phyloP scores from a whole-genome alignment of 2,888 invertebrate species.

The Standfussiana lucernea region DNA sequence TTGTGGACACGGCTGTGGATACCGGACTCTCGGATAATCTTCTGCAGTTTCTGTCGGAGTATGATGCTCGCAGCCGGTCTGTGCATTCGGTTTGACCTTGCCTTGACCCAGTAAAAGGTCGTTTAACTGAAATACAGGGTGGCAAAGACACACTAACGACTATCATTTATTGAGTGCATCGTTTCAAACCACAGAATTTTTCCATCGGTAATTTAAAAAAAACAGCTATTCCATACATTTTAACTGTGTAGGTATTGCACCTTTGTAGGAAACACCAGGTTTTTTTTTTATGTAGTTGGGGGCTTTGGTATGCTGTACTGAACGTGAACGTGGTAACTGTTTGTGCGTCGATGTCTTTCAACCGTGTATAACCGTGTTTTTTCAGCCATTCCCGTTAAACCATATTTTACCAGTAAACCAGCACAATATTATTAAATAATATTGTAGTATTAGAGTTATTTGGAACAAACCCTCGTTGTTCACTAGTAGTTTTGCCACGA shows the following conservation, averaged over 20 bases:
- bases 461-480: constrained; percentile 82
- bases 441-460: constrained; percentile 75
- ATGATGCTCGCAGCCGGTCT: neutral
- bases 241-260: no score
- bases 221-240: no score
- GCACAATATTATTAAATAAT: constrained; percentile 65
- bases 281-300: no score
- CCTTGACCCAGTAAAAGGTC: neutral
- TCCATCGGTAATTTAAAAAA: no score
- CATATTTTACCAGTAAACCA: constrained; percentile 63
- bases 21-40: neutral
- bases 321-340: no score
- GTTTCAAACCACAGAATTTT: no score
- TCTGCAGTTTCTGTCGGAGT: neutral
- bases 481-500: constrained; percentile 68
- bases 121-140: neutral
- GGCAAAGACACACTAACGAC: no score
- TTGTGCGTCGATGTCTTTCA: no score
- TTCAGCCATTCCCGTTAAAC: neutral
- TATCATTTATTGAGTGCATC: no score
- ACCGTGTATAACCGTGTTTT: neutral
- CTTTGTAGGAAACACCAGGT: no score
- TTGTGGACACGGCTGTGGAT: no score
- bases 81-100: neutral
- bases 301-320: no score